Evolutionary conservation across 2,888 invertebrate species (phyloP).

Genomic region (Aphodius granarius): DNA sequence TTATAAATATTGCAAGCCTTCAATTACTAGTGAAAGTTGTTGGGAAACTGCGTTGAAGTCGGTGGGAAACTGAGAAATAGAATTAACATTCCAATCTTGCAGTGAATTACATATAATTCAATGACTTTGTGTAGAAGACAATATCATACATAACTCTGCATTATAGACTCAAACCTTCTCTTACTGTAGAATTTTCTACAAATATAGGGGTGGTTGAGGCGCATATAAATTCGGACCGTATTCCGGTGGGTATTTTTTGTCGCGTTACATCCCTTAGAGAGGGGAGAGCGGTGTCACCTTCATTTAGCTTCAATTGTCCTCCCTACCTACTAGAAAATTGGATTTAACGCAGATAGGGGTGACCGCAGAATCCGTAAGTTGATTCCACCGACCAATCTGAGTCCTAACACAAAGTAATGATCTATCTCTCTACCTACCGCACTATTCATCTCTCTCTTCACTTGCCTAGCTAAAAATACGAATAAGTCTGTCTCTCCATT

Average conservation of each 20-base stretch:
- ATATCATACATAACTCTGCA: too few species aligned
- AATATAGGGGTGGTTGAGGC: not conserved
- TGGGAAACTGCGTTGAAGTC: not conserved
- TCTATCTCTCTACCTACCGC: too few species aligned
- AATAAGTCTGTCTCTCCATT: not conserved
- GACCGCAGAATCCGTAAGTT: constrained; percentile 26
- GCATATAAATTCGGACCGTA: not conserved
- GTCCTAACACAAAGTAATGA: constrained; percentile 6
- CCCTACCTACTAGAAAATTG: constrained; percentile 42
- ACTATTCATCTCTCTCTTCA: not conserved
- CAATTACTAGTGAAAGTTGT: not conserved
- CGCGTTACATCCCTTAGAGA: constrained; percentile 24
- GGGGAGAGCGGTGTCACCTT: constrained; percentile 48
- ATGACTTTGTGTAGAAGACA: too few species aligned
- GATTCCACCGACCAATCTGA: not conserved
- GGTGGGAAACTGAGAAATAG: not conserved
- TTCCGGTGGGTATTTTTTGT: not conserved
- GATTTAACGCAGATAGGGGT: constrained; percentile 47
- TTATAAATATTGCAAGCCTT: not conserved
- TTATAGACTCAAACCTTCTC: too few species aligned
- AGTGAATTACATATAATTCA: too few species aligned
- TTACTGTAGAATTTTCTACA: not conserved
- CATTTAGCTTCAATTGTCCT: constrained; percentile 52
- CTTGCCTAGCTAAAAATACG: not conserved
- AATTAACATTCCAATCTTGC: not conserved